Evolutionary conservation across 2,113 vertebrate genomes (phyloP).

Genomic region (Reinhardtius hippoglossoides): DNA sequence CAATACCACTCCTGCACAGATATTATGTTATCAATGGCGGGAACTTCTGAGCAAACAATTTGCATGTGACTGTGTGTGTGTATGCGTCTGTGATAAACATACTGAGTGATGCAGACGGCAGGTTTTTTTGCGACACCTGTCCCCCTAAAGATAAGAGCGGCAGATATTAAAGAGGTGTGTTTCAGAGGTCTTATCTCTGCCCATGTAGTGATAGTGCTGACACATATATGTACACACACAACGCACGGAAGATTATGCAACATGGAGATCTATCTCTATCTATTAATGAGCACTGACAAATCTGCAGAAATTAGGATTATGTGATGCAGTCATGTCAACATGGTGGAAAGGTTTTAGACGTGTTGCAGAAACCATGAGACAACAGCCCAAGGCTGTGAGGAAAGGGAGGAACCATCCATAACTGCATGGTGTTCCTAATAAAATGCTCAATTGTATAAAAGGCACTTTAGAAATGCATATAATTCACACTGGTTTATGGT

Average conservation of each 20-base stretch:
- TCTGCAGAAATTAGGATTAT: no score
- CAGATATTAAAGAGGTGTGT: slow-evolving; percentile 53
- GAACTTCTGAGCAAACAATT: no score
- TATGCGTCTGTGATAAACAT: no score
- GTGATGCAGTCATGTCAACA: no score
- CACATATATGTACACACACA: slow-evolving; percentile 2
- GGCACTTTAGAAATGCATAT: background rate
- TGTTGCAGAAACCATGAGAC: no score
- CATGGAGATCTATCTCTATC: background rate
- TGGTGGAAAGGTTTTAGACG: no score
- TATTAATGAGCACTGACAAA: background rate
- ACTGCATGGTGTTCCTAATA: background rate
- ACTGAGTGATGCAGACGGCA: background rate
- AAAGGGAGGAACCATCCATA: no score
- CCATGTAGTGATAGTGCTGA: slow-evolving; percentile 19
- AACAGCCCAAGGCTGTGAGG: no score
- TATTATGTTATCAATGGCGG: no score
- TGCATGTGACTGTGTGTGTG: no score
- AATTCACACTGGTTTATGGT: background rate
- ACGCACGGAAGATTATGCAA: background rate
- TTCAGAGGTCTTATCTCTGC: slow-evolving; percentile 50
- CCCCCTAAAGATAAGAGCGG: slow-evolving; percentile 68
- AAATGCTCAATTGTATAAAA: background rate
- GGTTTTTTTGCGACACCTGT: slow-evolving; percentile 63
- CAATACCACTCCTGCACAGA: no score